Evolutionary conservation across 2,888 invertebrate genomes (phyloP).

Genomic region (Nezara viridula): DNA sequence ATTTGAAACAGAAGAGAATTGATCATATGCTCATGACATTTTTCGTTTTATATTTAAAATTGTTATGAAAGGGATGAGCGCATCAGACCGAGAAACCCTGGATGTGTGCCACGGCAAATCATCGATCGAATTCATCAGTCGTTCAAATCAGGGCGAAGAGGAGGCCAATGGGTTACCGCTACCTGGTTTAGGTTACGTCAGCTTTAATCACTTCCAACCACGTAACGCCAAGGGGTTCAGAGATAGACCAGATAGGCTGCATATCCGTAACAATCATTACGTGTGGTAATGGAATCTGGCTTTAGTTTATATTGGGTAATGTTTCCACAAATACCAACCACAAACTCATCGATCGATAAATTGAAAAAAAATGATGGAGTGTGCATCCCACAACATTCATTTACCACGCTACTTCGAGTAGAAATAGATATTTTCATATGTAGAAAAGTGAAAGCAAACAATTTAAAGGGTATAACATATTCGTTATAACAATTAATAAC

Average conservation of each 20-base stretch:
- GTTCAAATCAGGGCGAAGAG: neutral
- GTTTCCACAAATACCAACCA: neutral
- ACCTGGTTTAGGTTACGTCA: neutral
- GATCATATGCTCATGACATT: neutral
- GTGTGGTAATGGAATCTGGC: neutral
- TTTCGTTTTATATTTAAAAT: neutral
- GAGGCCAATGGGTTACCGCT: neutral
- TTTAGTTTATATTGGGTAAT: neutral
- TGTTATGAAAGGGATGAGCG: neutral
- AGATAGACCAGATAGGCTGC: neutral
- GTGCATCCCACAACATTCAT: no score
- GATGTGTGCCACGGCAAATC: neutral
- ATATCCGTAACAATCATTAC: neutral
- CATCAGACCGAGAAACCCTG: neutral
- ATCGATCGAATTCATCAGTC: constrained; percentile 1
- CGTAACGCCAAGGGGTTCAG: neutral
- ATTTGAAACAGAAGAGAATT: neutral
- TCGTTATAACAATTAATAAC: no score
- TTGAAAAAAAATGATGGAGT: no score
- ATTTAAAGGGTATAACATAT: no score
- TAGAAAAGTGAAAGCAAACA: no score
- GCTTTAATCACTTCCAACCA: constrained; percentile 15
- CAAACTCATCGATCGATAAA: no score
- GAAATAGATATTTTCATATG: no score
- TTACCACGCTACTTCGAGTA: no score